Conservation (phyloP, 2,888 invertebrate species). For the Catocala fraxini region DNA sequence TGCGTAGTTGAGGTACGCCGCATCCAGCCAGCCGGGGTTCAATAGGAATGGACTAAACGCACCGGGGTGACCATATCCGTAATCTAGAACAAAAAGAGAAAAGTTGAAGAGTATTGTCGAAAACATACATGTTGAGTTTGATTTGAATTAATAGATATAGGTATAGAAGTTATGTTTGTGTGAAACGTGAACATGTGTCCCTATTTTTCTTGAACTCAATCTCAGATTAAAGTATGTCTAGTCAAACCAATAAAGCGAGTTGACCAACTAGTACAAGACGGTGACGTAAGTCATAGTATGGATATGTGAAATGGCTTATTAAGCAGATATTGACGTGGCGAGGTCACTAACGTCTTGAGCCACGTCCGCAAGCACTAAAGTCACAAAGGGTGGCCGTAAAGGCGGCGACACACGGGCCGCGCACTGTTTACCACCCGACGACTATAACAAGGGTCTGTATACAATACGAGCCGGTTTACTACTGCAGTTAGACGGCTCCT, state of each 20-base stretch:
- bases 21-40: slow-evolving; percentile 95
- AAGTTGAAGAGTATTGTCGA: slow-evolving; percentile 18
- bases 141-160: too few species aligned
- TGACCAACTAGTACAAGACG: slow-evolving; percentile 15
- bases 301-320: slow-evolving; percentile 54
- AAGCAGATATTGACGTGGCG: slow-evolving; percentile 54
- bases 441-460: slow-evolving; percentile 85
- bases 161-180: too few species aligned
- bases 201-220: background rate
- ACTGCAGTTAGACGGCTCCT: slow-evolving; percentile 83
- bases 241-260: slow-evolving; percentile 16
- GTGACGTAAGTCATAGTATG: slow-evolving; percentile 19
- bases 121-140: too few species aligned
- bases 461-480: slow-evolving; percentile 84
- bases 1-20: slow-evolving; percentile 93
- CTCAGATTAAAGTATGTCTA: slow-evolving; percentile 12
- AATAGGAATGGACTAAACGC: slow-evolving; percentile 93
- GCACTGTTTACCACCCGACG: slow-evolving; percentile 80
- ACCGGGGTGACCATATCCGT: slow-evolving; percentile 93
- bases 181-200: too few species aligned
- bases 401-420: slow-evolving; percentile 83
- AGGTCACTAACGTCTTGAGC: slow-evolving; percentile 65
- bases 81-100: slow-evolving; percentile 87
- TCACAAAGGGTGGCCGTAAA: slow-evolving; percentile 82
- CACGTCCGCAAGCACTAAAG: slow-evolving; percentile 75